Conservation (phyloP, 1,140 invertebrate genomes). For the Onthophagus taurus region DNA sequence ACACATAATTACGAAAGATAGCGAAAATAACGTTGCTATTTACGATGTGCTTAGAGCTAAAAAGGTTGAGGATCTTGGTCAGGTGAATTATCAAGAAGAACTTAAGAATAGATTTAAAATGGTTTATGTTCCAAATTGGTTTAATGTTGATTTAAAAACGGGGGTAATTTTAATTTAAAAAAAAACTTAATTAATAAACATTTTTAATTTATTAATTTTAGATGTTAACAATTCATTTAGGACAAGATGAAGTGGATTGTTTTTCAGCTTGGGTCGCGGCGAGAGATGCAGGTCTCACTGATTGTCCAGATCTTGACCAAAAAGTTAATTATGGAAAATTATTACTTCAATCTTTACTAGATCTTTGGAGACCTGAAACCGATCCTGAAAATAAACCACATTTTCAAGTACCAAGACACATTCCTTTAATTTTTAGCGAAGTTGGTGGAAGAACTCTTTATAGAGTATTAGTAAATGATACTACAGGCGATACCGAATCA, state of each 20-base stretch:
- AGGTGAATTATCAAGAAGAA: constrained; percentile 91
- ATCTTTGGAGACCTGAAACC: constrained; percentile 82
- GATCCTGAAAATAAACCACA: constrained; percentile 68
- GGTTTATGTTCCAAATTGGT: constrained; percentile 98
- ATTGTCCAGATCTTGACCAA: constrained; percentile 69
- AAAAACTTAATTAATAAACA: too few species aligned
- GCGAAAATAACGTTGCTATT: constrained; percentile 87
- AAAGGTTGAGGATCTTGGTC: constrained; percentile 87
- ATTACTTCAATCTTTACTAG: constrained; percentile 86
- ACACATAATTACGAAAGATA: constrained; percentile 94
- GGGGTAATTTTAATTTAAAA: constrained; percentile 51
- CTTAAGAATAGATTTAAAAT: constrained; percentile 86
- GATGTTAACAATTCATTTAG: constrained; percentile 95
- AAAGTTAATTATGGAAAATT: constrained; percentile 96
- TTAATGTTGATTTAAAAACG: constrained; percentile 97
- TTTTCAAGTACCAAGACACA: constrained; percentile 90
- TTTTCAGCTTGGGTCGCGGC: constrained; percentile 97
- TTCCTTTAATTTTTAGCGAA: constrained; percentile 96
- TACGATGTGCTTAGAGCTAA: constrained; percentile 91
- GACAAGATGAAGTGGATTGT: constrained; percentile 95
- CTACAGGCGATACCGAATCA: constrained; percentile 91
- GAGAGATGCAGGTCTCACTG: constrained; percentile 82
- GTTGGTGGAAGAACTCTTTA: constrained; percentile 90
- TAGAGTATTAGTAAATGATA: constrained; percentile 82
- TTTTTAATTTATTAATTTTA: too few species aligned